These are phyloP conservation scores for Drosophila mayaguana DNA, from an alignment of 2,888 invertebrate genomes.

Conservation along the genomic window DNA sequence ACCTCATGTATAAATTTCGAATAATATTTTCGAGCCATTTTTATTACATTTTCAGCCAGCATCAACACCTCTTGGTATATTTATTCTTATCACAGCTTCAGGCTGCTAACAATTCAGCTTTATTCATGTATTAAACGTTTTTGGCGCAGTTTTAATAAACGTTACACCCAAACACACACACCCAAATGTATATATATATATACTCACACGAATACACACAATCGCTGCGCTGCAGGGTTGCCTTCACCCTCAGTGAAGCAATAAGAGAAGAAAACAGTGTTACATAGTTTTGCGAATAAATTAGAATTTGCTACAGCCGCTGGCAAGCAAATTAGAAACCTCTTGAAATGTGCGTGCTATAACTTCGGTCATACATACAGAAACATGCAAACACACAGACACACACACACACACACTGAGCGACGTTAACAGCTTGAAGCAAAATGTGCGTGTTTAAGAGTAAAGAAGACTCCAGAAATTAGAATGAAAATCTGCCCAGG, in stretches of 20 bases:
- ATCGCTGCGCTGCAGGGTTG: slow-evolving; percentile 22
- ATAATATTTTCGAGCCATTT: background rate
- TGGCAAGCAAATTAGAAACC: slow-evolving; percentile 72
- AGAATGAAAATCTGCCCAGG: slow-evolving; percentile 9
- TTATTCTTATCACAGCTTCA: slow-evolving; percentile 27
- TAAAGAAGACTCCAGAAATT: slow-evolving; percentile 18
- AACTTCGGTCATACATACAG: slow-evolving; percentile 46
- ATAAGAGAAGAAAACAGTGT: slow-evolving; percentile 41
- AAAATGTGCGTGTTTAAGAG: slow-evolving; percentile 40
- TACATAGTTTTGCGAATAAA: slow-evolving; percentile 72
- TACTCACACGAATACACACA: slow-evolving; percentile 7
- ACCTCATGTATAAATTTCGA: background rate
- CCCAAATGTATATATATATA: background rate
- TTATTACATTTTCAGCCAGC: slow-evolving; percentile 4
- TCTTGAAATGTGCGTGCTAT: slow-evolving; percentile 72
- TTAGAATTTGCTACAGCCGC: slow-evolving; percentile 73
- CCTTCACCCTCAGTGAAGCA: slow-evolving; percentile 12
- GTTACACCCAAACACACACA: slow-evolving; percentile 17
- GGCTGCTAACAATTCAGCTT: slow-evolving; percentile 28
- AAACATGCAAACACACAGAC: slow-evolving; percentile 11
- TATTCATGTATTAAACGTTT: slow-evolving; percentile 50
- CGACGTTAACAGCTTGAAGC: slow-evolving; percentile 6
- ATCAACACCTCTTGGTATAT: slow-evolving; percentile 25
- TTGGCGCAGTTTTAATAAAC: slow-evolving; percentile 54
- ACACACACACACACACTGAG: slow-evolving; percentile 22